Percentiles rank a stretch among this genome's conserved stretches.
These are phyloP conservation scores for Macrocentrus cingulum DNA, from an alignment of 1,140 invertebrate genomes.

Conservation along the genomic window DNA sequence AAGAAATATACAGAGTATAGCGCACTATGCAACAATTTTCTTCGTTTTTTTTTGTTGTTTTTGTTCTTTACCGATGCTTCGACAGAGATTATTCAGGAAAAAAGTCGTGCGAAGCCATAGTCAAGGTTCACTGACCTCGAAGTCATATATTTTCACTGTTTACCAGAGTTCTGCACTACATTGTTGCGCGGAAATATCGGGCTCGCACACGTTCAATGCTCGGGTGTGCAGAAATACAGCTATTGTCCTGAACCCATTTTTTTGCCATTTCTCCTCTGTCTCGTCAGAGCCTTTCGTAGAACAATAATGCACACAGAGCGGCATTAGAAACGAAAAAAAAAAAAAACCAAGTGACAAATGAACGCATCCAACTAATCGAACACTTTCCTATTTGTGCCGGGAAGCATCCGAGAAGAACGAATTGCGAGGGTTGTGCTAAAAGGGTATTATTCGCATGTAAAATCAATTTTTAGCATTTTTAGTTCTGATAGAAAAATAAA, in stretches of 20 bases:
- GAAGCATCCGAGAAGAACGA: too few species aligned
- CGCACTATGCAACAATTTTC: not conserved
- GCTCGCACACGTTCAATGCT: too few species aligned
- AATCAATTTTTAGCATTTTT: too few species aligned
- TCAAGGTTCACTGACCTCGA: slow-evolving; percentile 10
- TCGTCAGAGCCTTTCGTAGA: not conserved
- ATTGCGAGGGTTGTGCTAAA: too few species aligned
- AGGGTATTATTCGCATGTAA: too few species aligned
- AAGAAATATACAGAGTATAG: not conserved
- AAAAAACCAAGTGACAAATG: not conserved
- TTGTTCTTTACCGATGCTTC: not conserved
- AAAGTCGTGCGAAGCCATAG: slow-evolving; percentile 8
- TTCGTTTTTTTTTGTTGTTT: slow-evolving; percentile 4
- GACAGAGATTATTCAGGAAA: slow-evolving; percentile 6
- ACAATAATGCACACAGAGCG: not conserved
- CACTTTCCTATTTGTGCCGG: not conserved
- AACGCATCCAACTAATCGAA: not conserved
- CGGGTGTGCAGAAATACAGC: too few species aligned
- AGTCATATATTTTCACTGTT: not conserved
- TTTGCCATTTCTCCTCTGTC: not conserved
- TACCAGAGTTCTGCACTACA: not conserved
- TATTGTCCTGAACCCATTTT: not conserved
- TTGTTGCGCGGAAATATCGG: not conserved
- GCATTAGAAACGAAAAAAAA: not conserved
- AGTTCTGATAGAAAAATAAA: not conserved